Evolutionary conservation across 1,140 invertebrate genomes (phyloP), one percentile per base, ranked within the genome.

Genomic region (Tetramorium alpestre): DNA sequence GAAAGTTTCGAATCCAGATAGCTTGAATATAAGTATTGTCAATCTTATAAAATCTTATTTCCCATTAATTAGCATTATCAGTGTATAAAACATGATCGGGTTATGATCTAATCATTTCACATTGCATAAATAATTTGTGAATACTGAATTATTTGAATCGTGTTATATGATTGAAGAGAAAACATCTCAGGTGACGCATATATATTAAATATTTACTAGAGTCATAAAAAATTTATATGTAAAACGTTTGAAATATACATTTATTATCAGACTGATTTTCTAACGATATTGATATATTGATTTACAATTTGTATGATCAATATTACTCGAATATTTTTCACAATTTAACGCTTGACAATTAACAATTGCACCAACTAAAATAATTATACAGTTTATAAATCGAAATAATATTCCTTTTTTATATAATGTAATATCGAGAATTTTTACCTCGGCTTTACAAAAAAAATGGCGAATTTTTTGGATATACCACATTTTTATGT

Each of bases 401-500:
- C 8, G 18, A 44, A 28, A 18, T 16, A 3, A 60, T 72, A 8
- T 65, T 67, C n/a, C 2, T 33, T 58, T 72, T 75, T 60, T 18
- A 10, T 22, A 10, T 38, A 47, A 33, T 60, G 28, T 25, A 3
- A 33, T 22, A 38, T n/a, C 0, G 25, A 69, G 13, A 73, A 38
- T 84, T 64, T 82, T 60, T 84, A 73, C 2, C 38, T 33, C 11
- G 38, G 18, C 6, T 44, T 73, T 82, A 60, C 8, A 47, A 75
- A 84, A 84, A 58, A 60, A 49, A 8, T 56, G 28, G 38, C 38
- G 18, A 51, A 72, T 81, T 72, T 81, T 75, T 38, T 49, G 16
- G 6, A 67, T 84, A 73, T 25, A 84, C 49, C 18, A 3, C 18
- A 75, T 33, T 75, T 84, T 84, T 84, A 72, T 73, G 49, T 44